Evolutionary conservation across 2,797 vertebrate species (phyloP).

Genomic region (Vultur gryphus): DNA sequence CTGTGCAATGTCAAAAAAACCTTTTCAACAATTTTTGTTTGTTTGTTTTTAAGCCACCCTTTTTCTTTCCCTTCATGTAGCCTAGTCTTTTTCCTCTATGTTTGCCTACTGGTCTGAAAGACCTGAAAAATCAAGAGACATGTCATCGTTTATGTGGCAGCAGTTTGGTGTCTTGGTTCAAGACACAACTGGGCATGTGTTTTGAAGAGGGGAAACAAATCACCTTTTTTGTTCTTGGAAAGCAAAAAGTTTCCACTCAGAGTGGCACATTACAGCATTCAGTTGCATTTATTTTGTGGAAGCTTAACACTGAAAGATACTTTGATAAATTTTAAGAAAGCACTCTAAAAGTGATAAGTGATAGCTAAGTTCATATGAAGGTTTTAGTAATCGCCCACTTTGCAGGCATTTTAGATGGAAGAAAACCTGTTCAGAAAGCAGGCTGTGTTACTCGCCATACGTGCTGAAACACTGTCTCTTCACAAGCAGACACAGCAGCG

Average conservation of each 20-base stretch:
- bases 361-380: background rate
- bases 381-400: background rate
- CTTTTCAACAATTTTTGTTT: background rate
- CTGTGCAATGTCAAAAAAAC: background rate
- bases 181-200: background rate
- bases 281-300: background rate
- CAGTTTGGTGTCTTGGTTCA: background rate
- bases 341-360: background rate
- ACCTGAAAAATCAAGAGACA: background rate
- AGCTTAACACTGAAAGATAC: background rate
- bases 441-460: background rate
- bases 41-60: background rate
- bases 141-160: background rate
- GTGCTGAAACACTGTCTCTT: background rate
- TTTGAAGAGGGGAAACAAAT: background rate
- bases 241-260: background rate
- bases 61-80: background rate
- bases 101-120: background rate
- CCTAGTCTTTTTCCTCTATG: background rate
- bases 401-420: background rate
- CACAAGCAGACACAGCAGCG: background rate
- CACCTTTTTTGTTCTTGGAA: background rate
- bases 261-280: background rate
- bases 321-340: background rate
- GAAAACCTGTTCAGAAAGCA: background rate